Percentiles rank a stretch among this genome's conserved stretches.
Conservation (phyloP, 2,888 invertebrate species). For the Pollenia griseotomentosa region DNA sequence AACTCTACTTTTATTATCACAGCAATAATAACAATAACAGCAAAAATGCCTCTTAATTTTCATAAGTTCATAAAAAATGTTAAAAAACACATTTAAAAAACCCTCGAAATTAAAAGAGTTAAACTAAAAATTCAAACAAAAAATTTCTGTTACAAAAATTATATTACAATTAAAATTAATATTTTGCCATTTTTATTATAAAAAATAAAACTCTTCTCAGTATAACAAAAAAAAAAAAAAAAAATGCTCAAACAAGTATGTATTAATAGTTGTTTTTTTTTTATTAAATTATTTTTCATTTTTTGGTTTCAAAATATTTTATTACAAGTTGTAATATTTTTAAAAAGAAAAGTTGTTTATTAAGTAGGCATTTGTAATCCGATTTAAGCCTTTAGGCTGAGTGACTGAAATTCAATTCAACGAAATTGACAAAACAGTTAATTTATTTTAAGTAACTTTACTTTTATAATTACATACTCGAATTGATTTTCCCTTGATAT, state of each 20-base stretch:
- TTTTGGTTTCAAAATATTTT: constrained; percentile 26
- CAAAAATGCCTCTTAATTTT: constrained; percentile 21
- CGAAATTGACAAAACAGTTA: constrained; percentile 24
- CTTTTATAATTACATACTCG: background rate
- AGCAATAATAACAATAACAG: constrained; percentile 27
- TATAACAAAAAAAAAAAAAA: background rate
- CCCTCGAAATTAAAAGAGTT: too few species aligned
- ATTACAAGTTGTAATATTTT: constrained; percentile 76
- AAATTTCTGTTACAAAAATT: background rate
- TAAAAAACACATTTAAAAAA: too few species aligned
- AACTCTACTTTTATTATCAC: background rate
- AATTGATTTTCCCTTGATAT: constrained; percentile 19
- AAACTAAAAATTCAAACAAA: background rate
- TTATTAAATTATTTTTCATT: background rate
- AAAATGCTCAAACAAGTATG: constrained; percentile 57
- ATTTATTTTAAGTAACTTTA: constrained; percentile 50
- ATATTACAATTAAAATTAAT: constrained; percentile 19
- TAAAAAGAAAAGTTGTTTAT: constrained; percentile 61
- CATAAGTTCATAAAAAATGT: constrained; percentile 2
- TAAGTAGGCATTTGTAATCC: too few species aligned
- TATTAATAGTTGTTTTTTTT: constrained; percentile 39
- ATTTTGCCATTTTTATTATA: constrained; percentile 1
- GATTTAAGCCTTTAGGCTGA: too few species aligned
- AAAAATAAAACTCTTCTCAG: background rate
- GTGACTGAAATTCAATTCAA: too few species aligned